A percentile compares a stretch with the other conserved stretches of the same genome.
These are phyloP conservation scores for Lamprotornis superbus DNA, from an alignment of 2,113 vertebrate genomes.

Conservation along the genomic window DNA sequence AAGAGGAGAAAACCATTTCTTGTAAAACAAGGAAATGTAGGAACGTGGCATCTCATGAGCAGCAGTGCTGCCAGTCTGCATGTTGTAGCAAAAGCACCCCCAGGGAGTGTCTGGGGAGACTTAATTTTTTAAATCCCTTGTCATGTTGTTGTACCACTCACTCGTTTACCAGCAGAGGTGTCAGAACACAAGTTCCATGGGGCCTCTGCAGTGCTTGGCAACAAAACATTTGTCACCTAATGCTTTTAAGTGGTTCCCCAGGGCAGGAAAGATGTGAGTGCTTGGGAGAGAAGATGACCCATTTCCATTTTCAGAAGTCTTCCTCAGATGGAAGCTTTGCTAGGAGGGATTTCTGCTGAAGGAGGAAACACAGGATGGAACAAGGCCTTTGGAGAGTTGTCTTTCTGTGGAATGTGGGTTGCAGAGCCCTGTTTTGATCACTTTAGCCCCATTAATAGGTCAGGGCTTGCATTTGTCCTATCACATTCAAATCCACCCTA, in stretches of 20 bases:
- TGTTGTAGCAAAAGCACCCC: not conserved
- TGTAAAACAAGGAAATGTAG: constrained; percentile 28
- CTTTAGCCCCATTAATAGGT: not conserved
- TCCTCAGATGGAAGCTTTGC: not conserved
- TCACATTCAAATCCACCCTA: not conserved
- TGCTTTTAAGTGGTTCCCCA: not conserved
- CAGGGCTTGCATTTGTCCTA: not conserved
- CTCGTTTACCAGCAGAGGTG: constrained; percentile 1
- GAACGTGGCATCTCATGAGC: not conserved
- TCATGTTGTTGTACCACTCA: not conserved
- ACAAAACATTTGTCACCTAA: constrained; percentile 8
- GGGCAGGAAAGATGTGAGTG: not conserved
- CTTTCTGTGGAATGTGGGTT: not conserved
- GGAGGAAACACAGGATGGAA: not conserved
- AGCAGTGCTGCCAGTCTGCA: not conserved
- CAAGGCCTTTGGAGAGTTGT: not conserved
- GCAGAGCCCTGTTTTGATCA: not conserved
- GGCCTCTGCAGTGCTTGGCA: not conserved
- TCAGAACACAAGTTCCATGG: not conserved
- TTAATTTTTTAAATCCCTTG: constrained; percentile 48
- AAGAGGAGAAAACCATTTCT: not conserved
- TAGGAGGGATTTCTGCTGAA: not conserved
- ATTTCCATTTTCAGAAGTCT: not conserved
- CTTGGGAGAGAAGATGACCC: not conserved
- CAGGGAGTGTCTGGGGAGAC: not conserved